Evolutionary conservation across 2,888 invertebrate species (phyloP), one percentile per base, ranked within the genome.

Genomic region (Taphrorychus bicolor): DNA sequence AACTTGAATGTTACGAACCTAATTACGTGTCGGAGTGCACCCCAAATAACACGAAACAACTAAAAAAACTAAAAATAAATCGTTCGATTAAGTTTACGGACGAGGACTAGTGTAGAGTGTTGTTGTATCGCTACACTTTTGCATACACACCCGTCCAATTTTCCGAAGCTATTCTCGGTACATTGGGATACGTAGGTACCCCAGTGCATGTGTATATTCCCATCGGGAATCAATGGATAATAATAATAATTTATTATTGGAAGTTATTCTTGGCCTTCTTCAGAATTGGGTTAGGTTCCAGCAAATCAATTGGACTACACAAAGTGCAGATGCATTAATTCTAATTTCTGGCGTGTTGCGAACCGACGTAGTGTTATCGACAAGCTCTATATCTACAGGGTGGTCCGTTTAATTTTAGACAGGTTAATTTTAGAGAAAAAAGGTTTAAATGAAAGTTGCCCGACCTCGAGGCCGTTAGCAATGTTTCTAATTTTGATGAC

Each of bases 1-100:
- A 66, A 66, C 66, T 59, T 59, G 66, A 60, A 56, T 23, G 57
- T 70, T 71, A 73, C 73, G 71, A 69, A 73, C 73, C 74, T 73
- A 70, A 63, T 69, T 71, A 71, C 53, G 62, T 59, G 66, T 63
- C 61, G 65, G 59, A 54, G 67, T 73, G 72, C 72, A 32, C 69
- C 64, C 69, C 68, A 70, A 71, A 73, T 66, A 72, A 71, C 71
- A 70, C 45, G 45, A 71, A 71, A 72, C 73, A 73, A 71, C 74
- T 45, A 17, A 58, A 58, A 42, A 58, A 19, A 18, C 76, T 75
- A 75, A 76, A 75, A 75, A 76, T 72, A 74, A 73, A 58, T 52
- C 18, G 42, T 42, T 73, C 73, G 73, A 71, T 72, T 68, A 72
- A 73, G 71, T 73, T 73, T 71, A 66, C 75, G 73, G 45, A 45